Evolutionary conservation across 2,797 vertebrate genomes (phyloP), one percentile per base, ranked within the genome.

Genomic region (Sebastes nivosus): DNA sequence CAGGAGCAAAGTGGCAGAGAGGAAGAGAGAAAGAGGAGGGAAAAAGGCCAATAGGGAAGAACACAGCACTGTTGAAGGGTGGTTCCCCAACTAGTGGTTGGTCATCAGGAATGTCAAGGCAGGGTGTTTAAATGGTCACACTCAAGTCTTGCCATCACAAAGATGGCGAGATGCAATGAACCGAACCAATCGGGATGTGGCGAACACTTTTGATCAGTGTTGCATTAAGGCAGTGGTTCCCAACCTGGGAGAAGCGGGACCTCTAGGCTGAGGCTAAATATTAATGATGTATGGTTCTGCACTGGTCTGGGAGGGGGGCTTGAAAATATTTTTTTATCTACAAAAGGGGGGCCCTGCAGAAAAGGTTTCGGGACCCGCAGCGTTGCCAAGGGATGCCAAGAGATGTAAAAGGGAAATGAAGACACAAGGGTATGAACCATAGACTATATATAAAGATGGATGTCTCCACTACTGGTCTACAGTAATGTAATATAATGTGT

Each of bases 1-100:
- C 80, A 67, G 14, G 30, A 78, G 32, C 42, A 67, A 75, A 80
- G 30, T 76, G 59, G 18, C 55, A 76, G 58, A 64, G 10, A 70
- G 25, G 18, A 38, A 57, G 16, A 64, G n/a, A 55, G 16, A 18
- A 5, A 27, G 59, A 57, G 42, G 18, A 16, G 20, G 12, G 8
- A 16, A 65, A 54, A 76, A 58, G 8, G 8, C 24, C 18, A 34
- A 1, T n/a, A 8, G 18, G 50, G 22, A 57, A 65, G 34, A 59
- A 46, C 6, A 3, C 3, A n/a, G 59, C 22, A 50, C 14, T 12
- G 54, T 22, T 24, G 3, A 22, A 55, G 54, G 22, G 54, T 55
- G n/a, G n/a, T 24, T 24, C n/a, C 54, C 54, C 22, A 50, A 50
- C 42, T 42, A 42, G 38, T 42, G 38, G 18, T 16, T 50, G 42